A percentile compares a stretch with the other conserved stretches of the same genome.
These are phyloP conservation scores for Chiloscyllium punctatum DNA, from an alignment of 2,797 vertebrate species.

Conservation along the genomic window DNA sequence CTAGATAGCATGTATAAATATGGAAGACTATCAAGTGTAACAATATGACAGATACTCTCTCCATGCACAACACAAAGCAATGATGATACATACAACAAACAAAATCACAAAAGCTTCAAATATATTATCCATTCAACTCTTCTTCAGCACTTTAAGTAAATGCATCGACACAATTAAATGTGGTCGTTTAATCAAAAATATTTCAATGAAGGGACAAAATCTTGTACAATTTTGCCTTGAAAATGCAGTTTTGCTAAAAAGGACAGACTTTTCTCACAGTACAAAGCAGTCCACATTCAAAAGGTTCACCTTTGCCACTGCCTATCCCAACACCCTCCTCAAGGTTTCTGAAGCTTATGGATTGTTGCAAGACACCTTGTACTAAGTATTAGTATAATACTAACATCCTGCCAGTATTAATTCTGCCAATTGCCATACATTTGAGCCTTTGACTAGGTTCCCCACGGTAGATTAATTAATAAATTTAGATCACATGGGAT, in stretches of 20 bases:
- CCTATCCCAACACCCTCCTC: too few species aligned
- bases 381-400: neutral
- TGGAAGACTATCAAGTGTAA: neutral
- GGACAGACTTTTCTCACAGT: neutral
- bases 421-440: too few species aligned
- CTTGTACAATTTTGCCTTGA: neutral
- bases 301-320: neutral
- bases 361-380: constrained; percentile 46
- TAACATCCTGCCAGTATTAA: neutral
- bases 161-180: neutral
- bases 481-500: too few species aligned
- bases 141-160: neutral
- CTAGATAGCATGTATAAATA: neutral
- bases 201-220: neutral
- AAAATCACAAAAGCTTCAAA: neutral
- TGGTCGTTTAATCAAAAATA: neutral
- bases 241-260: neutral
- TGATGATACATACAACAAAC: neutral
- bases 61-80: neutral
- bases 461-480: too few species aligned
- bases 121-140: neutral
- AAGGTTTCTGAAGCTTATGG: neutral
- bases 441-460: too few species aligned
- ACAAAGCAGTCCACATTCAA: neutral
- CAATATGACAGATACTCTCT: neutral